Conservation (phyloP, 2,888 invertebrate species). For the Iphiclides podalirius region DNA sequence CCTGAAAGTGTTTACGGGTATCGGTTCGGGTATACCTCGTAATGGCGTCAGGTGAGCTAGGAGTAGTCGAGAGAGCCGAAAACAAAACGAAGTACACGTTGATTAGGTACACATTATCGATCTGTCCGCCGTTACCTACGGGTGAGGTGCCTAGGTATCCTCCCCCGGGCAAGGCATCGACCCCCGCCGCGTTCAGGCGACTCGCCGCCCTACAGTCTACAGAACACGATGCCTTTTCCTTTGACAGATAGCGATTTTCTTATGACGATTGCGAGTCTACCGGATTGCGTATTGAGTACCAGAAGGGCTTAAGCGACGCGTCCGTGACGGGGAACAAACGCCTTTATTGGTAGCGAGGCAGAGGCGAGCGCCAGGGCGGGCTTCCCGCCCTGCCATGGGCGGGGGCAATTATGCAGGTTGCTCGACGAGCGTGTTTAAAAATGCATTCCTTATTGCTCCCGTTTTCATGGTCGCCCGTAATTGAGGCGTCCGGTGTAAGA, state of each 20-base stretch:
- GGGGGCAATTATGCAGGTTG: slow-evolving; percentile 67
- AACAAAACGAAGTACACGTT: slow-evolving; percentile 49
- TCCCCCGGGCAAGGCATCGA: slow-evolving; percentile 45
- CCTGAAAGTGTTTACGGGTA: too few relatives aligned
- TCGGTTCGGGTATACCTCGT: too few relatives aligned
- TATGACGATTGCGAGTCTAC: slow-evolving; percentile 70
- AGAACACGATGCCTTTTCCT: slow-evolving; percentile 54
- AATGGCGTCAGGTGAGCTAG: too few relatives aligned
- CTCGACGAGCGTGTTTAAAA: slow-evolving; percentile 54
- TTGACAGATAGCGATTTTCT: slow-evolving; percentile 49
- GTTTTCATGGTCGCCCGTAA: slow-evolving; percentile 47
- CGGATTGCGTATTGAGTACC: slow-evolving; percentile 52
- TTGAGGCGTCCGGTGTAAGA: slow-evolving; percentile 26
- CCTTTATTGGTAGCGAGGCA: slow-evolving; percentile 39
- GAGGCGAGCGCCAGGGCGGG: slow-evolving; percentile 50
- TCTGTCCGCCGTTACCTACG: slow-evolving; percentile 61
- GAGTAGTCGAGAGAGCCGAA: too few relatives aligned
- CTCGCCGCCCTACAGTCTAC: slow-evolving; percentile 34
- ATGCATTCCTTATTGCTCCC: slow-evolving; percentile 55
- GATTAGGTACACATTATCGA: slow-evolving; percentile 67
- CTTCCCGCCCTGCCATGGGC: slow-evolving; percentile 64
- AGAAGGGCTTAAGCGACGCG: slow-evolving; percentile 66
- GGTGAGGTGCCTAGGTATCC: slow-evolving; percentile 66
- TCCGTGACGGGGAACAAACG: slow-evolving; percentile 53
- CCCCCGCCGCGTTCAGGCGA: slow-evolving; percentile 40